phyloP scores from a whole-genome alignment of 2,888 invertebrate species.

The Anarsia innoxiella region DNA sequence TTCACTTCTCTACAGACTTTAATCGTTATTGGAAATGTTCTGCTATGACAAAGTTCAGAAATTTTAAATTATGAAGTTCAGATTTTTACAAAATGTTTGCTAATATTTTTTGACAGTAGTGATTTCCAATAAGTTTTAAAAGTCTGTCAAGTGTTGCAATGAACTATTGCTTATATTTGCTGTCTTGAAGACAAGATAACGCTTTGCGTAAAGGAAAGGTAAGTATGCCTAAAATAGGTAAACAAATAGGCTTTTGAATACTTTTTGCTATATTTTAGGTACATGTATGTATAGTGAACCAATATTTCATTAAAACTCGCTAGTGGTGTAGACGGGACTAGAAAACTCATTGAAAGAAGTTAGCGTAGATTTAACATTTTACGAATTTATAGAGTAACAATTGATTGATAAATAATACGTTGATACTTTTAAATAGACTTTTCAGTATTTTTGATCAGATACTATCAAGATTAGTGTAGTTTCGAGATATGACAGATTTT shows the following conservation, averaged over 20 bases:
- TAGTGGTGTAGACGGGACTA: conserved; percentile 36
- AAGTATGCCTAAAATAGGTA: conserved; percentile 50
- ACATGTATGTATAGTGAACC: conserved; percentile 32
- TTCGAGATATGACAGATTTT: conserved; percentile 28
- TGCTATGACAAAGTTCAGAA: no score
- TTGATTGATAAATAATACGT: conserved; percentile 31
- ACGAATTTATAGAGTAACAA: conserved; percentile 16
- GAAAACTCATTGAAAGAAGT: conserved; percentile 11
- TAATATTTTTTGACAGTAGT: background rate
- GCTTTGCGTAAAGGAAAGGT: conserved; percentile 50
- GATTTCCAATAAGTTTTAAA: conserved; percentile 44
- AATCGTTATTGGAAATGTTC: conserved; percentile 38
- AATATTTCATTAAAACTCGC: conserved; percentile 72
- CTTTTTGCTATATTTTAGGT: conserved; percentile 36
- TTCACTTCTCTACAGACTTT: conserved; percentile 27
- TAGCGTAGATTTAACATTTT: conserved; percentile 42
- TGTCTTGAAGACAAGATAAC: conserved; percentile 35
- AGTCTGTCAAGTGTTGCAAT: conserved; percentile 66
- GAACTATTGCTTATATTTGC: conserved; percentile 68
- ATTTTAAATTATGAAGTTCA: no score
- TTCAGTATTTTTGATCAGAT: conserved; percentile 35
- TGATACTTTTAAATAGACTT: conserved; percentile 20
- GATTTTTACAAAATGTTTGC: background rate
- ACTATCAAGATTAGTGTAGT: conserved; percentile 44
- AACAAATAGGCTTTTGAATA: conserved; percentile 31